Percentiles rank a stretch among this genome's conserved stretches.
Conservation (phyloP, 2,113 vertebrate species). For the Pseudorhombus dupliciocellatus region DNA sequence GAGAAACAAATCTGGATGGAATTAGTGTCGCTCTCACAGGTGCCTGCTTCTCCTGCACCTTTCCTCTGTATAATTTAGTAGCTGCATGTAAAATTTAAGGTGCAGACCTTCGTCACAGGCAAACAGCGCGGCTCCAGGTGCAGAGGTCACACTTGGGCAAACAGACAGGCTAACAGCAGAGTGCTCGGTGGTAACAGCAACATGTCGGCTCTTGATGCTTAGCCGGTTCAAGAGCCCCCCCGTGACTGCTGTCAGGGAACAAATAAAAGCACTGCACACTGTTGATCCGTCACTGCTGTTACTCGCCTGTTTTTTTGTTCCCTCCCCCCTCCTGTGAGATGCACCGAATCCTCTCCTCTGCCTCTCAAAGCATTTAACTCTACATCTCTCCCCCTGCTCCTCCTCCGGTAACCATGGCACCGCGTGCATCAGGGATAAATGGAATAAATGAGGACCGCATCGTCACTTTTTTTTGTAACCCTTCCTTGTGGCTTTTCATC, state of each 20-base stretch:
- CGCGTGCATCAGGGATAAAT: slow-evolving; percentile 26
- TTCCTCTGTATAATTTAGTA: slow-evolving; percentile 71
- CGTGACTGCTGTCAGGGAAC: slow-evolving; percentile 15
- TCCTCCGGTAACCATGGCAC: slow-evolving; percentile 50
- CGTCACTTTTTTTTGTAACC: slow-evolving; percentile 2
- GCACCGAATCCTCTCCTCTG: slow-evolving; percentile 8
- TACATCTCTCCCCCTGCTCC: slow-evolving; percentile 13
- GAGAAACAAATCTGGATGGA: no score
- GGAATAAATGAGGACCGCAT: slow-evolving; percentile 15
- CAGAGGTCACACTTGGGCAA: slow-evolving; percentile 40
- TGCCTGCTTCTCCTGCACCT: slow-evolving; percentile 28
- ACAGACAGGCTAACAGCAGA: slow-evolving; percentile 32
- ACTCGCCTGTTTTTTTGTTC: slow-evolving; percentile 8
- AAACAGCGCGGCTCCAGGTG: slow-evolving; percentile 18
- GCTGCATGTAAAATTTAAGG: slow-evolving; percentile 72
- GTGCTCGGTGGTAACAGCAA: neutral
- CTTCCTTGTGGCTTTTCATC: slow-evolving; percentile 1
- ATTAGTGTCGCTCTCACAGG: neutral
- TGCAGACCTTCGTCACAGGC: slow-evolving; percentile 32
- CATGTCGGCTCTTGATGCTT: neutral
- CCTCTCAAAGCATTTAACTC: slow-evolving; percentile 38
- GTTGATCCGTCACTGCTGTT: slow-evolving; percentile 15
- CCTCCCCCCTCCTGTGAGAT: slow-evolving; percentile 4
- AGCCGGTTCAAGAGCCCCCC: slow-evolving; percentile 4
- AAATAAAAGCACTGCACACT: slow-evolving; percentile 30